Evolutionary conservation across 2,888 invertebrate species (phyloP), one percentile per base, ranked within the genome.

Genomic region (Eremobia ochroleuca): DNA sequence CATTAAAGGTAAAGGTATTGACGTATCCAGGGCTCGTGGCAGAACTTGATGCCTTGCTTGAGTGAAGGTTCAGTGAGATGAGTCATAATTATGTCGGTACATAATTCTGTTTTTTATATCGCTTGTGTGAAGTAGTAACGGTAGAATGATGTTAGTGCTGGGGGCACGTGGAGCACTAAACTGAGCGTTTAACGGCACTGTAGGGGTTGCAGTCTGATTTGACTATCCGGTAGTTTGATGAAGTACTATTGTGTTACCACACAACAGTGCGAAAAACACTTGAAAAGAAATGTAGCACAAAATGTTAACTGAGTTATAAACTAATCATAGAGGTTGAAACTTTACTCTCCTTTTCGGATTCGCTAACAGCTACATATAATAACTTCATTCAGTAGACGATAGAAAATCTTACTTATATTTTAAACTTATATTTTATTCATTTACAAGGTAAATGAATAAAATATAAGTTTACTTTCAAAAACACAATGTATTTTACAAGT

Each of bases 141-240:
- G 46, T 64, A 15, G 11, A 3, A 1, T 18, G 62, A 31, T 6
- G 81, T 62, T 34, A 64, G 37, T 43, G 70, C 81, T 21, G 58
- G 13, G n/a, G 73, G 73, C 83, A 77, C 85, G 85, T 77, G 85
- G 52, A 77, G 31, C 77, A 59, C 74, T 77, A 77, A 85, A 85
- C 82, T 72, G 69, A 55, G 68, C 77, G 82, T 74, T 69, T 77
- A 62, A 64, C 85, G 62, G 40, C 43, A 28, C 61, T 59, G 4
- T 8, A 5, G n/a, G 28, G 52, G 83, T 52, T 43, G 73, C 52
- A 34, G 73, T 25, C 4, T 25, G 21, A 31, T 8, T 13, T 11
- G 0, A 46, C 43, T 46, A 25, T 52, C 46, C 37, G 68, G 3
- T 21, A 15, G 28, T 71, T 71, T 49, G 5, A 55, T 18, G 52